Conservation (phyloP, 92 coral and sea anemone species). For the Zoanthus sociatus region DNA sequence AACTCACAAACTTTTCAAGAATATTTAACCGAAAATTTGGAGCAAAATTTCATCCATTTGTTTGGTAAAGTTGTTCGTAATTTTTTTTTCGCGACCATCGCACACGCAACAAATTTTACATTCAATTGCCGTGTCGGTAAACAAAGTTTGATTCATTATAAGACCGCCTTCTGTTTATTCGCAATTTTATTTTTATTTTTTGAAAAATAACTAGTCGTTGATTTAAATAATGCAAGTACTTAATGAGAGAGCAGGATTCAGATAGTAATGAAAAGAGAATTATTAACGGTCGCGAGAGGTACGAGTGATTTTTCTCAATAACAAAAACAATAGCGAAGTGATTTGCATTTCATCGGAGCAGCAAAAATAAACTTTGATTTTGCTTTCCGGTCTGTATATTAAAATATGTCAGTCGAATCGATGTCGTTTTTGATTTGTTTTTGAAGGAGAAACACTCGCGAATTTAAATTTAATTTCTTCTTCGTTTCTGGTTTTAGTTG, state of each 20-base stretch:
- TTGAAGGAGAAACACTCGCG: background rate
- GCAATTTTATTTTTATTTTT: slow-evolving; percentile 60
- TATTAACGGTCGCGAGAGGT: slow-evolving; percentile 59
- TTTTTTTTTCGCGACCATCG: slow-evolving; percentile 60
- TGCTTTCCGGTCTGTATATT: slow-evolving; percentile 53
- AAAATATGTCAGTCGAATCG: slow-evolving; percentile 42
- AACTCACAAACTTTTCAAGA: background rate
- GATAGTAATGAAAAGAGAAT: slow-evolving; percentile 37
- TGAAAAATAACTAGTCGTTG: slow-evolving; percentile 17
- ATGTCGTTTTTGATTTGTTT: slow-evolving; percentile 33
- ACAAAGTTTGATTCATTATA: slow-evolving; percentile 84
- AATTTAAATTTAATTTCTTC: slow-evolving; percentile 23
- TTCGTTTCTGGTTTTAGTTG: background rate
- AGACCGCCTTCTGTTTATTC: slow-evolving; percentile 61
- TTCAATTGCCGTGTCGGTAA: slow-evolving; percentile 88
- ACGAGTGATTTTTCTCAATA: slow-evolving; percentile 59
- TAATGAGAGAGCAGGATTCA: slow-evolving; percentile 36
- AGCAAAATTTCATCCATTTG: slow-evolving; percentile 27
- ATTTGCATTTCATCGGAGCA: slow-evolving; percentile 58
- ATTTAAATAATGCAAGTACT: slow-evolving; percentile 37
- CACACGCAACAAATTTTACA: slow-evolving; percentile 83
- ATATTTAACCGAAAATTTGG: slow-evolving; percentile 36
- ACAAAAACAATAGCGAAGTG: slow-evolving; percentile 61
- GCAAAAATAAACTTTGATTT: slow-evolving; percentile 49
- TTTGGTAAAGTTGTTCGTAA: slow-evolving; percentile 11